Conservation (phyloP, 1,140 invertebrate genomes). For the Nephila pilipes region DNA sequence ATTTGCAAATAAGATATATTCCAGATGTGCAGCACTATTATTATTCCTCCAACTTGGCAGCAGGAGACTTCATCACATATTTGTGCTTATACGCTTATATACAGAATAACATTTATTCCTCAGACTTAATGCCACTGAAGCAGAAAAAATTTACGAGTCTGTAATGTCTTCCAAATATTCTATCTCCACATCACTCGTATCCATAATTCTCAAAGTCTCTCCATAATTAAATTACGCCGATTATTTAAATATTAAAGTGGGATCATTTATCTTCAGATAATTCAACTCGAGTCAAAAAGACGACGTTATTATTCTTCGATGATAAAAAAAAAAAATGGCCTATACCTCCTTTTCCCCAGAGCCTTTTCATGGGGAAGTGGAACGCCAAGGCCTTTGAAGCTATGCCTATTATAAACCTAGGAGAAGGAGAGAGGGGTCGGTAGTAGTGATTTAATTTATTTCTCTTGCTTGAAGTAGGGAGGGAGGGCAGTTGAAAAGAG, state of each 20-base stretch:
- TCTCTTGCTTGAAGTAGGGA: constrained; percentile 40
- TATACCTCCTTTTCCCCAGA: not conserved
- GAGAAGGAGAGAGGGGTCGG: not conserved
- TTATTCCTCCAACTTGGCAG: too few relatives aligned
- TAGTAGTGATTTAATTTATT: constrained; percentile 54
- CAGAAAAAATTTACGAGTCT: too few relatives aligned
- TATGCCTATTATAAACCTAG: constrained; percentile 5
- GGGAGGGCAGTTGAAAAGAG: not conserved
- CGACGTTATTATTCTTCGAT: not conserved
- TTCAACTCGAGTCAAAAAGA: not conserved
- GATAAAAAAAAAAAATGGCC: not conserved
- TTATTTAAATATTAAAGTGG: not conserved
- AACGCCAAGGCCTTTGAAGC: not conserved
- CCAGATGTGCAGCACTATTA: too few relatives aligned
- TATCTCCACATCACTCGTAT: too few relatives aligned
- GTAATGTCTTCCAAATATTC: too few relatives aligned
- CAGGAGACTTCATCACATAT: too few relatives aligned
- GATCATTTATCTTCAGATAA: not conserved
- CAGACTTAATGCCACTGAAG: too few relatives aligned
- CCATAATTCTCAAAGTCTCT: too few relatives aligned
- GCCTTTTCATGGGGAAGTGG: constrained; percentile 7
- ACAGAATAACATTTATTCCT: too few relatives aligned
- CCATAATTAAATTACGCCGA: not conserved
- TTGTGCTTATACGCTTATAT: too few relatives aligned
- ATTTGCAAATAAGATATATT: too few relatives aligned